These are phyloP conservation scores for Mellivora capensis DNA, from an alignment of 2,113 vertebrate genomes.

Conservation along the genomic window DNA sequence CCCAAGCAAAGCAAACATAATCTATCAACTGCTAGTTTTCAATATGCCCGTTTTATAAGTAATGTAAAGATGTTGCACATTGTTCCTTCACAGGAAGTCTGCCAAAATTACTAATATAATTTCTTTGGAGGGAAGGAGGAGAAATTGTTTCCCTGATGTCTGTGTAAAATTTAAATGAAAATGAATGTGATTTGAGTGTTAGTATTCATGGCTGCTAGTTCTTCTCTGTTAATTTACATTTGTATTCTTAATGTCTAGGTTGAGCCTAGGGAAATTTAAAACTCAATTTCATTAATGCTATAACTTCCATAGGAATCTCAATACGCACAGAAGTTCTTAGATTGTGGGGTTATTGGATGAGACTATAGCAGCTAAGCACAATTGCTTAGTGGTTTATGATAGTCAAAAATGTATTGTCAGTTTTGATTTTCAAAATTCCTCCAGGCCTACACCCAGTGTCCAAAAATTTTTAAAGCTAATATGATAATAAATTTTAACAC, in stretches of 20 bases:
- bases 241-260: constrained; percentile 84
- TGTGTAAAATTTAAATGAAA: constrained; percentile 72
- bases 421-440: constrained; percentile 76
- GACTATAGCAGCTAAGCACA: constrained; percentile 76
- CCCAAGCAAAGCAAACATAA: constrained; percentile 45
- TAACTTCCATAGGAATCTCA: constrained; percentile 82
- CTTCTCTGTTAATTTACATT: constrained; percentile 85
- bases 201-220: constrained; percentile 80
- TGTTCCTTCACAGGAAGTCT: constrained; percentile 60
- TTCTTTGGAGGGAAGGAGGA: constrained; percentile 58
- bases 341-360: constrained; percentile 75
- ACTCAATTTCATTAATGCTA: constrained; percentile 84
- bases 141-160: constrained; percentile 68
- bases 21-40: constrained; percentile 59
- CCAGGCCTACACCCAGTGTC: constrained; percentile 48
- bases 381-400: constrained; percentile 77
- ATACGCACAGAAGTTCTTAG: constrained; percentile 74
- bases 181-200: constrained; percentile 74
- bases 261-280: constrained; percentile 85
- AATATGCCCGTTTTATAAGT: constrained; percentile 28
- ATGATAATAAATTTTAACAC: constrained; percentile 66
- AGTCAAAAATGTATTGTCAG: constrained; percentile 80
- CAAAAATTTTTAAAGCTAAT: constrained; percentile 66
- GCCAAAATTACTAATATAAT: constrained; percentile 69
- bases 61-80: constrained; percentile 42